phyloP scores from a whole-genome alignment of 2,113 vertebrate genomes.

The Nesospiza acunhae region DNA sequence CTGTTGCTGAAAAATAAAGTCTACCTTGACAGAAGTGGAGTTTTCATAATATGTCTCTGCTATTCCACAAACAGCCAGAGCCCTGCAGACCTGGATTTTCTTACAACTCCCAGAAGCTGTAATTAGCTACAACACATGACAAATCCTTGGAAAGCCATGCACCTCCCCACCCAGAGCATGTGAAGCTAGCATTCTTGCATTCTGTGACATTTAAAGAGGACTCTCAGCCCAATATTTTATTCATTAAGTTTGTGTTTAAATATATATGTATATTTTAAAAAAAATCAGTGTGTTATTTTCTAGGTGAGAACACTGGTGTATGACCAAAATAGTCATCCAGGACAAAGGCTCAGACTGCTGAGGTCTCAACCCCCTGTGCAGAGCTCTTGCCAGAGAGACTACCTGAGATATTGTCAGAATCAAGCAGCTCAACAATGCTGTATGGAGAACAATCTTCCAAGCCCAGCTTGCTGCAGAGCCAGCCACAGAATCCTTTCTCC shows the following conservation, averaged over 20 bases:
- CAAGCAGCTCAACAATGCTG: slow-evolving; percentile 94
- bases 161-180: neutral
- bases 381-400: slow-evolving; percentile 86
- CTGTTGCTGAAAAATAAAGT: neutral
- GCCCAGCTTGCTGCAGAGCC: slow-evolving; percentile 94
- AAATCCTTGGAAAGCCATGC: slow-evolving; percentile 24
- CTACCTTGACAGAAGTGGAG: neutral
- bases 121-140: slow-evolving; percentile 11
- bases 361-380: slow-evolving; percentile 86
- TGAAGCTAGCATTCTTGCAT: neutral
- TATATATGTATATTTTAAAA: neutral
- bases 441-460: slow-evolving; percentile 97
- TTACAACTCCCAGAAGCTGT: neutral
- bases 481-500: slow-evolving; percentile 98
- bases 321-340: neutral
- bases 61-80: neutral
- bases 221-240: slow-evolving; percentile 1
- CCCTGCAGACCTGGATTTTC: neutral
- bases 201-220: slow-evolving; percentile 30
- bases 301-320: neutral
- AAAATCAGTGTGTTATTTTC: neutral
- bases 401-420: slow-evolving; percentile 90
- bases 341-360: slow-evolving; percentile 76
- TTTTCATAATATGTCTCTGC: neutral
- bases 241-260: slow-evolving; percentile 21